Conservation (phyloP, 2,888 invertebrate species). For the Cantharis lateralis region DNA sequence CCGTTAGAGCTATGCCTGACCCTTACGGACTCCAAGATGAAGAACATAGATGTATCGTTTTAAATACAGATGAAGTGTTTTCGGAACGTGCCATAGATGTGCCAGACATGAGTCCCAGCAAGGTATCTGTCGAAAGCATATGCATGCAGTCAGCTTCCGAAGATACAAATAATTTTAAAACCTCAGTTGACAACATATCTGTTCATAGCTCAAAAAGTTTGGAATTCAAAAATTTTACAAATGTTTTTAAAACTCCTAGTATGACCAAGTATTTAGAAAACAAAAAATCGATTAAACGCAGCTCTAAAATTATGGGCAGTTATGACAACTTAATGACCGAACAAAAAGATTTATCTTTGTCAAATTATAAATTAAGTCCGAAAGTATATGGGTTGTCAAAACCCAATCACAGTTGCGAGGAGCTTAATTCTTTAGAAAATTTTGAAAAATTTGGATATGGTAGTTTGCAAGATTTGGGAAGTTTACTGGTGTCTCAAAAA, state of each 20-base stretch:
- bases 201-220: slow-evolving; percentile 65
- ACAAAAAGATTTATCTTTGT: slow-evolving; percentile 47
- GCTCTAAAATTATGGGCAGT: slow-evolving; percentile 46
- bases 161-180: slow-evolving; percentile 41
- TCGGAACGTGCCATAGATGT: slow-evolving; percentile 53
- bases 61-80: slow-evolving; percentile 39
- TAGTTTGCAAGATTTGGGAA: slow-evolving; percentile 68
- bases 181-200: slow-evolving; percentile 61
- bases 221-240: slow-evolving; percentile 51
- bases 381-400: slow-evolving; percentile 65
- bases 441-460: slow-evolving; percentile 59
- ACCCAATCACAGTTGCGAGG: slow-evolving; percentile 51
- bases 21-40: slow-evolving; percentile 47
- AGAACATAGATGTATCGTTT: slow-evolving; percentile 41
- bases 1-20: slow-evolving; percentile 71
- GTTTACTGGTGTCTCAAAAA: slow-evolving; percentile 20
- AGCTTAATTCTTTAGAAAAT: slow-evolving; percentile 47
- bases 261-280: slow-evolving; percentile 41
- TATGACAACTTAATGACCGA: slow-evolving; percentile 46
- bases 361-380: slow-evolving; percentile 65
- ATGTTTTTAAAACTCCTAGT: slow-evolving; percentile 50
- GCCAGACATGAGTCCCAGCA: slow-evolving; percentile 39
- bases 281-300: slow-evolving; percentile 41
- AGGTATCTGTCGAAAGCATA: slow-evolving; percentile 42
- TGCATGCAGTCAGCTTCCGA: slow-evolving; percentile 38